A percentile compares a stretch with the other conserved stretches of the same genome.
These are phyloP conservation scores for Scaptodrosophila latifasciaeformis DNA, from an alignment of 2,888 invertebrate genomes.

Conservation along the genomic window DNA sequence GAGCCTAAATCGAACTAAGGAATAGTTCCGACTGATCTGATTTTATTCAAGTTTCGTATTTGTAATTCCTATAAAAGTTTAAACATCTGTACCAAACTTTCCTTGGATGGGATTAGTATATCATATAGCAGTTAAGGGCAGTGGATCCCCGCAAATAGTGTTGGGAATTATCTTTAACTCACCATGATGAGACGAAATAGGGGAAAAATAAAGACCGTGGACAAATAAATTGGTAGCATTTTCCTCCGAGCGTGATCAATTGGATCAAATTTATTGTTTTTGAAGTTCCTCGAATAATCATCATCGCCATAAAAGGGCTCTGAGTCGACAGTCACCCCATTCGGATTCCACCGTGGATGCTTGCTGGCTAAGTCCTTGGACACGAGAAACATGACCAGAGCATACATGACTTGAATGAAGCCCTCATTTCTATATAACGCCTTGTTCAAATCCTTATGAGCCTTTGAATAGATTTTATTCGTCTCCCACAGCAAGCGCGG, in stretches of 20 bases:
- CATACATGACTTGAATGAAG: slow-evolving; percentile 8
- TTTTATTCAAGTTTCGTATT: background rate
- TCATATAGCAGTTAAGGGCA: background rate
- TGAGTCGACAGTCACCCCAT: too few relatives aligned
- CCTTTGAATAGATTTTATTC: too few relatives aligned
- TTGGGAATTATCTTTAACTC: background rate
- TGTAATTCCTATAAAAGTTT: background rate
- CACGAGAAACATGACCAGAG: slow-evolving; percentile 7
- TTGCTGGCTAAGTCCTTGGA: too few relatives aligned
- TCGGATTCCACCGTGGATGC: too few relatives aligned
- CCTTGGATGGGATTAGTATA: too few relatives aligned
- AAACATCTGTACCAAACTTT: too few relatives aligned
- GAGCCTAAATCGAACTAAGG: background rate
- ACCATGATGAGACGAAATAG: slow-evolving; percentile 18
- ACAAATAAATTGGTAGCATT: slow-evolving; percentile 13
- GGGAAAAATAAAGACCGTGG: slow-evolving; percentile 12
- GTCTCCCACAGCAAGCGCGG: slow-evolving; percentile 16
- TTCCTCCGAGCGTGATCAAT: background rate
- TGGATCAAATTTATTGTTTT: slow-evolving; percentile 5
- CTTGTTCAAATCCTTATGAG: too few relatives aligned
- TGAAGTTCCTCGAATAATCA: background rate
- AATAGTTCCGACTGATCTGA: background rate
- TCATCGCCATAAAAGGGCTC: slow-evolving; percentile 7
- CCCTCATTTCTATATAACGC: slow-evolving; percentile 13
- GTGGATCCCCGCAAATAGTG: background rate